Conservation (phyloP, 1,140 invertebrate species). For the Macrocentrus cingulum region DNA sequence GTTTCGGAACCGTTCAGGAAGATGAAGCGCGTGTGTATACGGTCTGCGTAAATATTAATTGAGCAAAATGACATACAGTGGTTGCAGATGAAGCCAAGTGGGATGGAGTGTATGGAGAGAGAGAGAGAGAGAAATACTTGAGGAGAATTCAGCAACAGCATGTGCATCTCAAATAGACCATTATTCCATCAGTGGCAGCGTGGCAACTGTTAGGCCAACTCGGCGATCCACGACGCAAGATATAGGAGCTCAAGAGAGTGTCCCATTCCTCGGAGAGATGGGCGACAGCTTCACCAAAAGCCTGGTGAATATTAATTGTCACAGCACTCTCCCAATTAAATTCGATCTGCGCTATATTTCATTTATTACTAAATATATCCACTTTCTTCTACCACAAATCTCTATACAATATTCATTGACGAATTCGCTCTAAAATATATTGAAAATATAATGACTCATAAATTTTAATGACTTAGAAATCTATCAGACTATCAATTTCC, state of each 20-base stretch:
- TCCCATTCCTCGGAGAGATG: slow-evolving; percentile 22
- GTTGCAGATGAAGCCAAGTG: slow-evolving; percentile 34
- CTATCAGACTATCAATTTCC: too few relatives aligned
- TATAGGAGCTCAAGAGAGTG: background rate
- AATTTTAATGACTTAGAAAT: too few relatives aligned
- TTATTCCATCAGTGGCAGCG: slow-evolving; percentile 55
- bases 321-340: too few relatives aligned
- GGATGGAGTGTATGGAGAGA: slow-evolving; percentile 20
- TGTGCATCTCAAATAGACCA: slow-evolving; percentile 56
- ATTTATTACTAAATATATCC: too few relatives aligned
- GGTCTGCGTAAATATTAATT: slow-evolving; percentile 54
- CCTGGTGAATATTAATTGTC: too few relatives aligned
- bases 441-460: too few relatives aligned
- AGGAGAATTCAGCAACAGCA: slow-evolving; percentile 42
- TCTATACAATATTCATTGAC: too few relatives aligned
- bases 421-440: too few relatives aligned
- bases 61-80: slow-evolving; percentile 50
- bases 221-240: slow-evolving; percentile 25
- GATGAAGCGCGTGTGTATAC: background rate
- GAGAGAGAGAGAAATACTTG: slow-evolving; percentile 22
- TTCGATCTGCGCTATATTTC: too few relatives aligned
- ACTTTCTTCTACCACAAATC: too few relatives aligned
- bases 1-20: too few relatives aligned
- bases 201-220: slow-evolving; percentile 51
- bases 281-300: background rate